Evolutionary conservation across 2,888 invertebrate genomes (phyloP), one percentile per base, ranked within the genome.

Genomic region (Orchesellides sinensis): DNA sequence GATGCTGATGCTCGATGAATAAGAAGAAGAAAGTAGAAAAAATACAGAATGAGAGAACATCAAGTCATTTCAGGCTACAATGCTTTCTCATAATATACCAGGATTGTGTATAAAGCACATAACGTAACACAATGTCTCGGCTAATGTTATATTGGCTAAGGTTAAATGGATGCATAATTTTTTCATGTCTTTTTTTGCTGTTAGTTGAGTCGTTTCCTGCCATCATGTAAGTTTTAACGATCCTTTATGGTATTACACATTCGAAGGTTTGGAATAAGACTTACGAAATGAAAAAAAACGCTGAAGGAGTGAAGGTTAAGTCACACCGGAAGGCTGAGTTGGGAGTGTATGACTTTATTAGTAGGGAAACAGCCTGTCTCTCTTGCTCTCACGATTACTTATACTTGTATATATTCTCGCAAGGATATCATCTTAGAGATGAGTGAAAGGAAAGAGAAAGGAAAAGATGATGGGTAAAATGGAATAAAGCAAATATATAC

Each of bases 121-220:
- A 61, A n/a, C n/a, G n/a, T n/a, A n/a, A 45, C 4, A 65, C 65
- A 54, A 40, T 68, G 79, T 79, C 79, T 79, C 19, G 69, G 61
- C 52, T 32, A 25, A 47, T 45, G 40, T 61, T 47, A 77, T 69
- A 68, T 49, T 59, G 61, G 63, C 35, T 45, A 63, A 79, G 79
- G 79, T 72, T 79, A 79, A 79, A 79, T 79, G 79, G 79, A 72
- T 79, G 79, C 72, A 79, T 79, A 79, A 79, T 79, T 79, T 79
- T 79, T 79, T 79, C 79, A 79, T 79, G 79, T 47, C 61, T 69
- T 68, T 35, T 65, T 54, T 66, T 45, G 19, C 59, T 29, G 21
- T 27, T 56, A 25, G 19, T 19, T 32, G 40, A 52, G 27, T 47
- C 27, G 56, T 72, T 35, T 45, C 45, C 25, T 72, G 45, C 59